Base-by-base conservation (phyloP, 2,888 invertebrate species). In the Napeogenes sylphis region DNA sequence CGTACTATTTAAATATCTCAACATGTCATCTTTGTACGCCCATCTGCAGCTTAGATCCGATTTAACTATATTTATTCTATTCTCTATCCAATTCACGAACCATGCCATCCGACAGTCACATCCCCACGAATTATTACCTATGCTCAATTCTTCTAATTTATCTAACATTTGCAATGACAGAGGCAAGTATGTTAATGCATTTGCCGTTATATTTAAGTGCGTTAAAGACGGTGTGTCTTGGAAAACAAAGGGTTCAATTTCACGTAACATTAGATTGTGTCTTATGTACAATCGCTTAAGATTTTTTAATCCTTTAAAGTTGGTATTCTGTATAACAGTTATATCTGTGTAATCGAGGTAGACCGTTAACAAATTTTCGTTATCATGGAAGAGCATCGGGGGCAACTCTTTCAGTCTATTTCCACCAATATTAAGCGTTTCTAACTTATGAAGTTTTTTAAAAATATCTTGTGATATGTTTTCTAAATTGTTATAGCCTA, bases 61-160 rank as follows among this genome's bases (percentile, higher is more conserved):
- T 69, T 92, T 91, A 60, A 90, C 84, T 32, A 85, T 86, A 54
- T 90, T 84, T 68, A 85, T 86, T 57, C 90, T 84, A 68, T 80
- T 85, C 61, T 92, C 92, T 10, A 92, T 91, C 90, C 90, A 90
- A 56, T 71, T 72, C 30, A 79, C 83, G 70, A 96, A 93, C 96
- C 96, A 96, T 69, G 92, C 93, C 92, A 96, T 95, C 57, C 95
- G 93, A 76, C 97, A 97, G 82, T 97, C 96, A 86, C 97, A 97
- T 21, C 94, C 93, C 94, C 96, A 96, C 38, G 94, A 94, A 80
- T 97, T 97, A 62, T 93, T 92, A 45, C 92, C 90, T 70, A 97
- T 92, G 70, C 93, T 92, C 38, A 97, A 82, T 67, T 92, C 92
- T 71, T 91, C 86, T 61, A 97, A 83, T 56, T 91, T 84, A 6